These are phyloP conservation scores for Antitype chi DNA, from an alignment of 2,888 invertebrate species.

Conservation along the genomic window DNA sequence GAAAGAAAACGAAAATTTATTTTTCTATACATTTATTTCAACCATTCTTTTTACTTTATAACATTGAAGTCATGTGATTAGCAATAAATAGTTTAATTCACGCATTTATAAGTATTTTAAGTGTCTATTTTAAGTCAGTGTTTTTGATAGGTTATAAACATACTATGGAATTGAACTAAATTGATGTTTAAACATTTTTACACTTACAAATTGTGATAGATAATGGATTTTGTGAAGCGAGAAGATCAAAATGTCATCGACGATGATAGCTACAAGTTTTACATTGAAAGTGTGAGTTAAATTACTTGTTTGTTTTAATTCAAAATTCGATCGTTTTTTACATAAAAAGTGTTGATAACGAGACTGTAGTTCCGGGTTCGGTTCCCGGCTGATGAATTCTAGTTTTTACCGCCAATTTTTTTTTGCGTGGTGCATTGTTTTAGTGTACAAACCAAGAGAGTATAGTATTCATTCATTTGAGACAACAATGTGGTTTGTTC, in stretches of 20 bases:
- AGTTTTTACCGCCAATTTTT: slow-evolving; percentile 25
- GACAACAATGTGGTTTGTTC: not conserved
- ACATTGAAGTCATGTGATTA: slow-evolving; percentile 58
- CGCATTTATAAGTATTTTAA: slow-evolving; percentile 63
- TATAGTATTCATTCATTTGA: slow-evolving; percentile 5
- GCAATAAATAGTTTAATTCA: slow-evolving; percentile 56
- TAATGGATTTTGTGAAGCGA: slow-evolving; percentile 87
- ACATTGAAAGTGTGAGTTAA: slow-evolving; percentile 84
- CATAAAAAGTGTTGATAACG: slow-evolving; percentile 57
- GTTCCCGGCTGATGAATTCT: slow-evolving; percentile 35
- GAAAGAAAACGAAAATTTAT: slow-evolving; percentile 73
- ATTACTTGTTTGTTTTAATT: slow-evolving; percentile 41
- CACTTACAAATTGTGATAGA: slow-evolving; percentile 36
- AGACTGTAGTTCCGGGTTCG: slow-evolving; percentile 59
- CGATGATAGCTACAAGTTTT: slow-evolving; percentile 84
- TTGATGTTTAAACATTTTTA: slow-evolving; percentile 59
- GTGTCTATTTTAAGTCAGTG: slow-evolving; percentile 70
- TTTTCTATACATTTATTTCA: slow-evolving; percentile 45
- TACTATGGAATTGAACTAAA: slow-evolving; percentile 67
- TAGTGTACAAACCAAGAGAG: not conserved
- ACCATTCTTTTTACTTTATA: slow-evolving; percentile 23
- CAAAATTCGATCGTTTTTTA: slow-evolving; percentile 63
- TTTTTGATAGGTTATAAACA: slow-evolving; percentile 79
- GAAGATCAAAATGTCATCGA: slow-evolving; percentile 83
- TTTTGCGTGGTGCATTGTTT: not conserved